Evolutionary conservation across 2,113 vertebrate species (phyloP).

Genomic region (Collichthys lucidus): DNA sequence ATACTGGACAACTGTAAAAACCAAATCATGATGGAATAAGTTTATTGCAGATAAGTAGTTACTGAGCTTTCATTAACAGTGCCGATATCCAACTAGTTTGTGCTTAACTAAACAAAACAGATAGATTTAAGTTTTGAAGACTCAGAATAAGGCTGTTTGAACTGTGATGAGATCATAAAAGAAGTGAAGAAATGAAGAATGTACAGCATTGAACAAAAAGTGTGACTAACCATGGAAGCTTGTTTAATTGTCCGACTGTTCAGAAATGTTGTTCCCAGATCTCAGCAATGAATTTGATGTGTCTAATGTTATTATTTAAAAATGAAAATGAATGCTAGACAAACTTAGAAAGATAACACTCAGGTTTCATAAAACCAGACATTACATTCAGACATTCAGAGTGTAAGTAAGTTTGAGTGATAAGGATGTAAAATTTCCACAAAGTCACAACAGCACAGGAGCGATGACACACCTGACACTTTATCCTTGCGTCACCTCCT

Average conservation of each 20-base stretch:
- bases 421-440: neutral
- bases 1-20: no score
- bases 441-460: neutral
- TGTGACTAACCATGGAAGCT: no score
- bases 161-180: neutral
- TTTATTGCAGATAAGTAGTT: no score
- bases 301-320: neutral
- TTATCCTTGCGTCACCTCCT: neutral
- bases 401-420: neutral
- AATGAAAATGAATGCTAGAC: neutral
- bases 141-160: no score
- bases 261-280: no score
- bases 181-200: neutral
- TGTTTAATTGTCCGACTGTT: no score
- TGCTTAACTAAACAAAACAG: neutral
- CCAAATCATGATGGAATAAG: no score
- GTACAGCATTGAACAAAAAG: neutral
- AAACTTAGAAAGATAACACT: neutral
- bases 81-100: neutral
- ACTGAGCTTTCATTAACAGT: no score
- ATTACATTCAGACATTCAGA: neutral
- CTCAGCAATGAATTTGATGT: no score
- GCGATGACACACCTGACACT: neutral
- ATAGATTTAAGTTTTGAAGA: no score
- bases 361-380: neutral